These are phyloP conservation scores for Diabrotica virgifera DNA, from an alignment of 1,140 invertebrate genomes.

Conservation along the genomic window DNA sequence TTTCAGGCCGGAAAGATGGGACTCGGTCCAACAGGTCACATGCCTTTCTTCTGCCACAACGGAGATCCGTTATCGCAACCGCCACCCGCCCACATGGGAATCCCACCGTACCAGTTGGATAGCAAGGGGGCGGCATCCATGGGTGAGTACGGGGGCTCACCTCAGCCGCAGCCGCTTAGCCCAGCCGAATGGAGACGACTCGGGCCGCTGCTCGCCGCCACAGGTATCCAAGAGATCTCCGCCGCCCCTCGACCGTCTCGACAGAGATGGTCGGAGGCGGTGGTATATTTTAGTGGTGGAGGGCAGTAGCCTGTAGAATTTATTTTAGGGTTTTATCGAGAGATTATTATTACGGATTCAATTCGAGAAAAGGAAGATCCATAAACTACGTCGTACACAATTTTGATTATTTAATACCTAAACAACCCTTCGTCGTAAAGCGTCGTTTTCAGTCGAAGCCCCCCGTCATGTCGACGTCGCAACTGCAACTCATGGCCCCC, in stretches of 20 bases:
- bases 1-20: conserved; percentile 90
- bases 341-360: no score
- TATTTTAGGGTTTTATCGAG: not conserved
- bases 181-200: conserved; percentile 56
- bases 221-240: conserved; percentile 50
- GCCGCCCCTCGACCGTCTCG: conserved; percentile 4
- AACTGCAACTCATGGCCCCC: no score
- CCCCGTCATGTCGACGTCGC: no score
- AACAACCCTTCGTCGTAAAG: no score
- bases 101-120: conserved; percentile 88
- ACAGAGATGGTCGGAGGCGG: not conserved
- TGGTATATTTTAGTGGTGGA: conserved; percentile 34
- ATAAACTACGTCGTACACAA: no score
- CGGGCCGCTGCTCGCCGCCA: conserved; percentile 54
- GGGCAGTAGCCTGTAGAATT: conserved; percentile 32
- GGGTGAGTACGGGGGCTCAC: conserved; percentile 59
- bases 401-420: no score
- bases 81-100: conserved; percentile 95
- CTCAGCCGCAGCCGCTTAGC: conserved; percentile 46
- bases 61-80: conserved; percentile 82
- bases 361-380: no score
- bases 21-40: conserved; percentile 63
- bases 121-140: conserved; percentile 63
- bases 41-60: conserved; percentile 86
- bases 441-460: no score